A percentile compares a stretch with the other conserved stretches of the same genome.
These are phyloP conservation scores for Tenthredo distinguenda DNA, from an alignment of 2,888 invertebrate species.

Conservation along the genomic window DNA sequence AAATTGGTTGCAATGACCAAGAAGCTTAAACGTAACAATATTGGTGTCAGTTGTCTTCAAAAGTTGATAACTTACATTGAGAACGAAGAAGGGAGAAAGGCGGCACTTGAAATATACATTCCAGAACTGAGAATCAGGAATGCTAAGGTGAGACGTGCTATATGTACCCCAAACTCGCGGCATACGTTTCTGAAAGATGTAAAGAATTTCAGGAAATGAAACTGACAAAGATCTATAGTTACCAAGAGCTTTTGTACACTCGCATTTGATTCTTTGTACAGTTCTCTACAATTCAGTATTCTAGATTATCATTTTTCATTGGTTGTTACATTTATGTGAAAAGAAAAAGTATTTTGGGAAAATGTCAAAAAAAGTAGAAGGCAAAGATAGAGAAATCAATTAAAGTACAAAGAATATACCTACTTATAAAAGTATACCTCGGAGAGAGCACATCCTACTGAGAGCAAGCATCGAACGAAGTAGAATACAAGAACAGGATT, in stretches of 20 bases:
- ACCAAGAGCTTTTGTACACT: background rate
- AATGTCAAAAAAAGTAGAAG: background rate
- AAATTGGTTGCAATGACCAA: background rate
- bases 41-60: background rate
- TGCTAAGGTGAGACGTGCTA: slow-evolving; percentile 90
- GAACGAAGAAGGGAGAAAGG: slow-evolving; percentile 97
- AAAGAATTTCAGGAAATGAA: background rate
- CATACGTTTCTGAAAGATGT: slow-evolving; percentile 87
- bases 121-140: slow-evolving; percentile 93
- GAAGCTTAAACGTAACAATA: background rate
- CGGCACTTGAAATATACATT: slow-evolving; percentile 92
- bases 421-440: slow-evolving; percentile 98
- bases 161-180: slow-evolving; percentile 93
- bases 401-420: slow-evolving; percentile 72
- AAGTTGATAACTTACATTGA: slow-evolving; percentile 83
- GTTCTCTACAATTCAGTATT: background rate
- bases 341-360: background rate
- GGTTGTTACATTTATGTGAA: background rate
- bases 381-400: background rate
- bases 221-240: background rate
- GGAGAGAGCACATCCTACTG: slow-evolving; percentile 88
- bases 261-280: background rate
- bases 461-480: slow-evolving; percentile 90
- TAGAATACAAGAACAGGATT: slow-evolving; percentile 94
- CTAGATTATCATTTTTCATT: background rate